Base-by-base conservation (phyloP, 2,888 invertebrate genomes). In the Thera britannica region DNA sequence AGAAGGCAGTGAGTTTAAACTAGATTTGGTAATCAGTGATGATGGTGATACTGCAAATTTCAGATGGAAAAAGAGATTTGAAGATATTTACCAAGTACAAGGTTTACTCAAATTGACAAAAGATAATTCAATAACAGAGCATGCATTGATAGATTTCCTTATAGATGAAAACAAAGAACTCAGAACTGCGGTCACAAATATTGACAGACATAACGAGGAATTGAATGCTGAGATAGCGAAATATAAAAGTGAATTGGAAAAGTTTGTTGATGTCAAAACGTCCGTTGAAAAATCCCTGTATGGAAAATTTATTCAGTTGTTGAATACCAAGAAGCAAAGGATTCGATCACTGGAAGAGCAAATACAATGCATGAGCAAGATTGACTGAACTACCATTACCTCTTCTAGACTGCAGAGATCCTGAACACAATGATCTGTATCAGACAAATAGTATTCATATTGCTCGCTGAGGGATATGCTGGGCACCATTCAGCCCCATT, bases 271-370 rank as follows among this genome's bases (percentile, higher is more conserved):
- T 65, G 78, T 79, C 6, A 91, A 90, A 74, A 79, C 73, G 5
- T 68, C 80, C 5, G 67, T 88, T 61, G 92, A 92, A 73, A 72
- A 77, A 2, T 80, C 73, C 8, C 76, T 92, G 2, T 92, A 90
- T 83, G 86, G 86, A 8, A 90, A 88, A 68, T 92, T 93, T 86
- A 75, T 87, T 0, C 82, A 87, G 59, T 67, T 93, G 46, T 75
- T 93, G 36, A 92, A 92, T 77, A 75, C 83, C 9, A 93, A 93
- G 71, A 93, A 93, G 72, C 82, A 74, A 67, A 83, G 90, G 72
- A 91, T 93, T 62, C 71, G 83, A 56, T 54, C 85, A 7, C 77
- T 93, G 36, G 89, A 93, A 80, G 82, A 86, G 34, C 79, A 79
- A 55, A 64, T 91, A 58, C 75, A 71, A 61, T 57, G 51, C 38